A percentile compares a stretch with the other conserved stretches of the same genome.
Evolutionary conservation across 2,888 invertebrate species (phyloP).

Genomic region (Prenolepis imparis): DNA sequence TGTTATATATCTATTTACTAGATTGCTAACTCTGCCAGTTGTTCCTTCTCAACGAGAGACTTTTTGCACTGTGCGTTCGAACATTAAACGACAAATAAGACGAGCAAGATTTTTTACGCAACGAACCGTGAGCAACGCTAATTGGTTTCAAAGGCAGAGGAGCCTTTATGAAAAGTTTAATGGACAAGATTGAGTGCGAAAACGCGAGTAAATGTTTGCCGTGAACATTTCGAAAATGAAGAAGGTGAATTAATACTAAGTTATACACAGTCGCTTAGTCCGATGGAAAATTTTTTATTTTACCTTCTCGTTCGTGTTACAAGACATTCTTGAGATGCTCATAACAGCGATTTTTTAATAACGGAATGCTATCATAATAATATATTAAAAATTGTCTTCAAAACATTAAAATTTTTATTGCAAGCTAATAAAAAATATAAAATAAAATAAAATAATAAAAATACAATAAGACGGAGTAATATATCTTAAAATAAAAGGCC

Average conservation of each 20-base stretch:
- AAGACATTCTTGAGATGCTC: background rate
- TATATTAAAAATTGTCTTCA: slow-evolving; percentile 7
- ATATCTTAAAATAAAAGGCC: background rate
- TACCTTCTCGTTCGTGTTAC: background rate
- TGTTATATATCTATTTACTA: background rate
- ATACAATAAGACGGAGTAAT: background rate
- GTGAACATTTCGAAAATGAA: slow-evolving; percentile 27
- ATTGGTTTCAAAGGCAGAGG: slow-evolving; percentile 9
- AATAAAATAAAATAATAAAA: background rate
- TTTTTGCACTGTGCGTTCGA: slow-evolving; percentile 1
- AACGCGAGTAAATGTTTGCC: slow-evolving; percentile 50
- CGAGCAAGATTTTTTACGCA: slow-evolving; percentile 30
- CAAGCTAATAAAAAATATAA: background rate
- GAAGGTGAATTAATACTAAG: slow-evolving; percentile 35
- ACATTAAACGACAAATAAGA: slow-evolving; percentile 31
- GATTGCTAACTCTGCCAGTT: background rate
- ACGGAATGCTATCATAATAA: background rate
- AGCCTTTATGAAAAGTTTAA: slow-evolving; percentile 12
- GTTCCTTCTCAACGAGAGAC: background rate
- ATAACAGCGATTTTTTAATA: slow-evolving; percentile 8
- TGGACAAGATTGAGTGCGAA: slow-evolving; percentile 39
- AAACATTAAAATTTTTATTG: background rate
- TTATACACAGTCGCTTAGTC: background rate
- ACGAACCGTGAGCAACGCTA: slow-evolving; percentile 20
- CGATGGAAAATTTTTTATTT: slow-evolving; percentile 43